These are phyloP conservation scores for Distichodus sexfasciatus DNA, from an alignment of 2,797 vertebrate species.

Conservation along the genomic window DNA sequence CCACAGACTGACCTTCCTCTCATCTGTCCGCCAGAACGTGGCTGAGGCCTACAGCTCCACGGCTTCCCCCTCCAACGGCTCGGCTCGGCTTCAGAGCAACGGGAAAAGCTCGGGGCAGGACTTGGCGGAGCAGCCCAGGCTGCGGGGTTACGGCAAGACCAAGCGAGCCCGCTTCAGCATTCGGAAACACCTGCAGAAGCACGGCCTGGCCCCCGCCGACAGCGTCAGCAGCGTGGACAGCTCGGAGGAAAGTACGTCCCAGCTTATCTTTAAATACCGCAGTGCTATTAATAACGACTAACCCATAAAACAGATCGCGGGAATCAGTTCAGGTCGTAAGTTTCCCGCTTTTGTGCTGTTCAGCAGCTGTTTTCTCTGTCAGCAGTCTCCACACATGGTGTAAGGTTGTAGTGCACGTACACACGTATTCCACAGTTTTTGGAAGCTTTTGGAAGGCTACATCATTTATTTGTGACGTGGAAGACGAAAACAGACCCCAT, in stretches of 20 bases:
- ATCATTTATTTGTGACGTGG: too few relatives aligned
- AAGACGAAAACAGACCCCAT: too few relatives aligned
- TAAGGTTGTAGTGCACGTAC: too few relatives aligned
- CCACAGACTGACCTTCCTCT: not conserved
- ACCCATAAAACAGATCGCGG: too few relatives aligned
- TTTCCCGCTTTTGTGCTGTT: too few relatives aligned
- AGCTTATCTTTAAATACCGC: not conserved
- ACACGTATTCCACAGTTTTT: too few relatives aligned
- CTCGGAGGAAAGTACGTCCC: slow-evolving; percentile 76
- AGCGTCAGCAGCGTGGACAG: slow-evolving; percentile 86
- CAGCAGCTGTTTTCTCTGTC: too few relatives aligned
- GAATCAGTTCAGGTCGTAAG: too few relatives aligned
- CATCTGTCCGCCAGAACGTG: slow-evolving; percentile 44
- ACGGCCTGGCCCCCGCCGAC: slow-evolving; percentile 72
- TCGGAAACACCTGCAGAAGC: slow-evolving; percentile 83
- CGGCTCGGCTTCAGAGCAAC: slow-evolving; percentile 39
- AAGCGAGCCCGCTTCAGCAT: slow-evolving; percentile 81
- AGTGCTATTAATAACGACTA: too few relatives aligned
- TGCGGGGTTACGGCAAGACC: slow-evolving; percentile 78
- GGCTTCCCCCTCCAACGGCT: slow-evolving; percentile 26
- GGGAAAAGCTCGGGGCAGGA: slow-evolving; percentile 56
- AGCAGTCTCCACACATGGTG: too few relatives aligned
- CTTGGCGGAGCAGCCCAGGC: slow-evolving; percentile 70
- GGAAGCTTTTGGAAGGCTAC: too few relatives aligned
- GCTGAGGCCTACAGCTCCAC: slow-evolving; percentile 17